Conservation (phyloP, 2,113 vertebrate genomes). For the Sinocyclocheilus maitianheensis region DNA sequence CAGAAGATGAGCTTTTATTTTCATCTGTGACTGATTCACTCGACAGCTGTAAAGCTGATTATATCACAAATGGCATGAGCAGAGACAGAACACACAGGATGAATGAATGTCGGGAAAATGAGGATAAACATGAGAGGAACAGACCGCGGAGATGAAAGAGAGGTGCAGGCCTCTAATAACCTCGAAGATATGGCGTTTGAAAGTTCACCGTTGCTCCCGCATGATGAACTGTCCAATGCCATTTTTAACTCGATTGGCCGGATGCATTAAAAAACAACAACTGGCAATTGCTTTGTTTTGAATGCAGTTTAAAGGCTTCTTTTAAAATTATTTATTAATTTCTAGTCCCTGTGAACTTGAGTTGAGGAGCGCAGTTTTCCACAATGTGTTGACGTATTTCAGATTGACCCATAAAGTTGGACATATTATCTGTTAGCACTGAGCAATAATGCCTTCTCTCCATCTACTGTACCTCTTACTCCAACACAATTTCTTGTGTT, state of each 20-base stretch:
- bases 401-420: too few species aligned
- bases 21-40: conserved; percentile 28
- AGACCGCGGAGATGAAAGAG: neutral
- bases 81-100: neutral
- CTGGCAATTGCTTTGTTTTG: neutral
- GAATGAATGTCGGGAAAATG: neutral
- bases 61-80: conserved; percentile 8
- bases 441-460: too few species aligned
- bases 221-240: neutral
- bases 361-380: neutral
- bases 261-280: too few species aligned
- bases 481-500: too few species aligned
- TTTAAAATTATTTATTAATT: neutral
- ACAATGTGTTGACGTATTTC: neutral
- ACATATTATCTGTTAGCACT: too few species aligned
- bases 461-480: too few species aligned
- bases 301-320: neutral
- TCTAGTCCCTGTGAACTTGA: neutral
- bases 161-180: neutral
- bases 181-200: neutral
- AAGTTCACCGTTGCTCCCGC: neutral
- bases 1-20: conserved; percentile 6
- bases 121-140: conserved; percentile 14
- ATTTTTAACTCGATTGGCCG: neutral
- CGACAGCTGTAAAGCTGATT: conserved; percentile 16